Evolutionary conservation across 2,113 vertebrate genomes (phyloP).

Genomic region (Orientallactaga bullata): DNA sequence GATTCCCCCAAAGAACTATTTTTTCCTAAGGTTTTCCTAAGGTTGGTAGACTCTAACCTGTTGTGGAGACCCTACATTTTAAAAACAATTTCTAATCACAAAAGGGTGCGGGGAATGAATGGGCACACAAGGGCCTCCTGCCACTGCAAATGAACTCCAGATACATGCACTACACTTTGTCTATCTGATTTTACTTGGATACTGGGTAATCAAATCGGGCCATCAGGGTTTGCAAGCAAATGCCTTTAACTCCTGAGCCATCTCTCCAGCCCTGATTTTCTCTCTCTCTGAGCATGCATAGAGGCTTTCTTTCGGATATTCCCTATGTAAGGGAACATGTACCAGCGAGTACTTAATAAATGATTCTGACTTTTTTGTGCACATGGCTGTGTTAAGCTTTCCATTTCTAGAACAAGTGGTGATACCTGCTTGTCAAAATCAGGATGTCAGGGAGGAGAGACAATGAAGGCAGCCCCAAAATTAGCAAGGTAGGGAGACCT

Average conservation of each 20-base stretch:
- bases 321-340: background rate
- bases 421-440: background rate
- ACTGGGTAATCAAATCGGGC: too few species aligned
- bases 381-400: background rate
- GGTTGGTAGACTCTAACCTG: background rate
- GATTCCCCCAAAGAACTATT: background rate
- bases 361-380: conserved; percentile 16
- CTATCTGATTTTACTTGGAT: too few species aligned
- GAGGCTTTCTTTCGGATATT: background rate
- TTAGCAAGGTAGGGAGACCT: background rate
- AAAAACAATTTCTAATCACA: too few species aligned
- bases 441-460: background rate
- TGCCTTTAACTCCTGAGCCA: too few species aligned
- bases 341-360: conserved; percentile 64
- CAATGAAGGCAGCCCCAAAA: background rate
- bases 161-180: too few species aligned
- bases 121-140: too few species aligned
- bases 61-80: background rate
- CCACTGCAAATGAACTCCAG: too few species aligned
- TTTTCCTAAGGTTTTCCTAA: background rate
- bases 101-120: too few species aligned
- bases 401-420: background rate
- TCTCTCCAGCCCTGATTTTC: too few species aligned
- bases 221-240: too few species aligned
- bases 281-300: background rate